A percentile compares a stretch with the other conserved stretches of the same genome.
These are phyloP conservation scores for Campoplex nolae DNA, from an alignment of 2,888 invertebrate species.

Conservation along the genomic window DNA sequence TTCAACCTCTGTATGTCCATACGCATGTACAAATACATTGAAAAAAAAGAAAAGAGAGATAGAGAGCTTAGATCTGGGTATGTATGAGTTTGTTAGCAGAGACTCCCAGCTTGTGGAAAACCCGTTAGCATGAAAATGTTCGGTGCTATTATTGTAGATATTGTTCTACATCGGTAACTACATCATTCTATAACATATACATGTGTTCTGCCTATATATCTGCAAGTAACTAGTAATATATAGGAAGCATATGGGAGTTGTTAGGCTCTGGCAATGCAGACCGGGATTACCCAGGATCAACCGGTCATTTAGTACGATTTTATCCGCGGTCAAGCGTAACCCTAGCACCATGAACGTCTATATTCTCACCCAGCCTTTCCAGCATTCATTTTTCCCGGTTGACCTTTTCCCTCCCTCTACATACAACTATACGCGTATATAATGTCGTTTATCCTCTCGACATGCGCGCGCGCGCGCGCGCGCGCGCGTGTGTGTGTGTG, in stretches of 20 bases:
- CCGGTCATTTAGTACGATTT: slow-evolving; percentile 79
- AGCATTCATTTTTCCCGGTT: slow-evolving; percentile 80
- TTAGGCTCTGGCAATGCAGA: slow-evolving; percentile 40
- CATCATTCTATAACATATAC: slow-evolving; percentile 16
- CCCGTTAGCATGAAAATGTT: slow-evolving; percentile 57
- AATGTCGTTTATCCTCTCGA: slow-evolving; percentile 11
- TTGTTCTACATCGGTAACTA: slow-evolving; percentile 42
- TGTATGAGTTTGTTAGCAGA: slow-evolving; percentile 43
- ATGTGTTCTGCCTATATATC: slow-evolving; percentile 11
- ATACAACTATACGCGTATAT: slow-evolving; percentile 13
- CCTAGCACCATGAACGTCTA: slow-evolving; percentile 21
- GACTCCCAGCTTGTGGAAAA: slow-evolving; percentile 42
- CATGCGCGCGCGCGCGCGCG: too few relatives aligned
- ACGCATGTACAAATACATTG: background rate
- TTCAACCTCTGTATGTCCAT: background rate
- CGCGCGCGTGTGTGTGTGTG: background rate
- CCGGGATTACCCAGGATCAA: slow-evolving; percentile 79
- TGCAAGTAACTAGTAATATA: background rate
- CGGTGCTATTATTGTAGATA: slow-evolving; percentile 29
- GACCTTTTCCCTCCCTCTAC: background rate
- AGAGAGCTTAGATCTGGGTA: background rate
- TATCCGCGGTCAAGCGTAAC: slow-evolving; percentile 69
- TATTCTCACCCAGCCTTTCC: slow-evolving; percentile 69
- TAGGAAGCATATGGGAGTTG: slow-evolving; percentile 19
- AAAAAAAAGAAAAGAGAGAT: background rate